phyloP scores from a whole-genome alignment of 2,113 vertebrate species.

The Edolisoma coerulescens region DNA sequence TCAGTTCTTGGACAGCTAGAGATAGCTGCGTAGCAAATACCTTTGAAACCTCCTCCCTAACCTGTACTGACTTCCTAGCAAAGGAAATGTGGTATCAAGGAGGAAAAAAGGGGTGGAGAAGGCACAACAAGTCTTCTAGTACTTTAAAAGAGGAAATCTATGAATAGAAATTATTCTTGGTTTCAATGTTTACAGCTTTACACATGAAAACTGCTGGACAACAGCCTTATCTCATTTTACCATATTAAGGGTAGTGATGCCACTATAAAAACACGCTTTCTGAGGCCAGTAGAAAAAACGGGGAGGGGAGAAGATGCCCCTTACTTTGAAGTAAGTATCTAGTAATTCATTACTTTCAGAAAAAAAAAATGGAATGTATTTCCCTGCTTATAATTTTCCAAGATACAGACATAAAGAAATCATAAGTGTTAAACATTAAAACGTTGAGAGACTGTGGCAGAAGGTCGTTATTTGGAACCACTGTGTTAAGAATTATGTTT shows the following conservation, averaged over 20 bases:
- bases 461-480: background rate
- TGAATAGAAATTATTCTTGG: background rate
- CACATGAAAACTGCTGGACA: background rate
- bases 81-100: background rate
- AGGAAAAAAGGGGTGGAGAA: accelerated
- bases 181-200: background rate
- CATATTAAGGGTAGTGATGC: background rate
- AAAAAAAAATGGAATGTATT: background rate
- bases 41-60: background rate
- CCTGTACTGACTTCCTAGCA: background rate
- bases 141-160: background rate
- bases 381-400: background rate
- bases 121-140: background rate
- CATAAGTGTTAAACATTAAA: background rate
- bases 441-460: background rate
- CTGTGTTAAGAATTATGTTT: background rate
- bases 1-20: background rate
- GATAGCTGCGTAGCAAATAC: background rate
- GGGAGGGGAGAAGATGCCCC: no score
- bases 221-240: background rate
- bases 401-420: background rate
- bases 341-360: background rate
- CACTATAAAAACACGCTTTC: background rate
- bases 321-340: background rate
- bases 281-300: background rate